These are phyloP conservation scores for Porites rus DNA, from an alignment of 92 coral and sea anemone genomes.

Conservation along the genomic window DNA sequence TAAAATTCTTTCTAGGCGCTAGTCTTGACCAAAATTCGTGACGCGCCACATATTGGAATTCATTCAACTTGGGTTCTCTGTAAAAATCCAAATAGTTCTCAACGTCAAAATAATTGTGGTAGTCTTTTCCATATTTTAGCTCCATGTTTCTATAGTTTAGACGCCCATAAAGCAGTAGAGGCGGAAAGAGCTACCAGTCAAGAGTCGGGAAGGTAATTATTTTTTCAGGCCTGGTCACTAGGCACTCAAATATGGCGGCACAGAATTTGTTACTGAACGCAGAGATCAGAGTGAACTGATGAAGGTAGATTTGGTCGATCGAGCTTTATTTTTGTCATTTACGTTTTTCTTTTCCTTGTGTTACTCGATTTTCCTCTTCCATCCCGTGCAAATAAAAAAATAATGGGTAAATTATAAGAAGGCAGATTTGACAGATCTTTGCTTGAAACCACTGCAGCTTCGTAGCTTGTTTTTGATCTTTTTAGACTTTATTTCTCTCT, in stretches of 20 bases:
- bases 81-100: conserved; percentile 26
- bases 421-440: no score
- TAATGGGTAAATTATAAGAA: no score
- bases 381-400: no score
- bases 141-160: not conserved
- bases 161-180: not conserved
- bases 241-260: conserved; percentile 11
- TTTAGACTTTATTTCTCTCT: not conserved
- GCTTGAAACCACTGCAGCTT: no score
- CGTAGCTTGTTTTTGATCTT: not conserved
- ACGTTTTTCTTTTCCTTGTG: no score
- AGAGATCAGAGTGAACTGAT: no score
- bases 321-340: not conserved
- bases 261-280: no score
- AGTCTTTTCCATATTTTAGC: conserved; percentile 34
- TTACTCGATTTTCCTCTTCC: no score
- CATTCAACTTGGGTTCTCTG: not conserved
- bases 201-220: no score
- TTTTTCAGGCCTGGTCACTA: conserved; percentile 7
- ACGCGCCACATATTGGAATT: not conserved
- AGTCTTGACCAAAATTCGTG: conserved; percentile 23
- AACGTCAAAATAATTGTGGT: conserved; percentile 35
- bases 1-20: conserved; percentile 1
- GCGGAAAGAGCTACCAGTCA: no score
- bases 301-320: not conserved